phyloP scores from a whole-genome alignment of 2,113 vertebrate genomes.

The Lipophrys pholis region DNA sequence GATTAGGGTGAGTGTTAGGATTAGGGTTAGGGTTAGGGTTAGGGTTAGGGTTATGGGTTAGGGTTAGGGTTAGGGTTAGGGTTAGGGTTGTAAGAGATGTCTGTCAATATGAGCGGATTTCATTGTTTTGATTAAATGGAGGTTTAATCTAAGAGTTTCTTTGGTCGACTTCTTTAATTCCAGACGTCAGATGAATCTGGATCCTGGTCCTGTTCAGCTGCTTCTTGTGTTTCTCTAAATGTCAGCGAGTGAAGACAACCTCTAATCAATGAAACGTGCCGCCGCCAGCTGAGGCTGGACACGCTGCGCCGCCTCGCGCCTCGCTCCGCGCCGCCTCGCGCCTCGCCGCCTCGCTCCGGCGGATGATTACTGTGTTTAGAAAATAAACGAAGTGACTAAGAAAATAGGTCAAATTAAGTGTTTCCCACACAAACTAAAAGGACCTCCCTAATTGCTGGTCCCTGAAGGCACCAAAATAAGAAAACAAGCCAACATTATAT shows the following conservation, averaged over 20 bases:
- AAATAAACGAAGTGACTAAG: conserved; percentile 82
- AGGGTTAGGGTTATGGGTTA: too few species aligned
- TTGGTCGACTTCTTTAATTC: too few species aligned
- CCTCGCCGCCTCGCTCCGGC: conserved; percentile 58
- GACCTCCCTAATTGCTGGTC: conserved; percentile 76
- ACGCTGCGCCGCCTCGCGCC: conserved; percentile 53
- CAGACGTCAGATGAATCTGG: too few species aligned
- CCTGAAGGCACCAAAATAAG: conserved; percentile 59
- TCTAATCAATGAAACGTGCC: conserved; percentile 64
- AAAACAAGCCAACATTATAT: conserved; percentile 68
- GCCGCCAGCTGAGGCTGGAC: conserved; percentile 43
- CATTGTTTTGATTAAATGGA: too few species aligned
- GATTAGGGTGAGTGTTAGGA: too few species aligned
- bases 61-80: too few species aligned
- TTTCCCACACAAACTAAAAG: conserved; percentile 69
- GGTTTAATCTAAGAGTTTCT: too few species aligned
- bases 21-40: too few species aligned
- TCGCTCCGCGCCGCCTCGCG: too few species aligned
- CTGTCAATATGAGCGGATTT: too few species aligned
- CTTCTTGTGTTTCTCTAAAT: conserved; percentile 14
- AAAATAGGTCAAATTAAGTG: conserved; percentile 83
- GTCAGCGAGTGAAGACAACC: conserved; percentile 46
- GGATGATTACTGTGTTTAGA: conserved; percentile 79
- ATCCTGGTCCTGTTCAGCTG: too few species aligned
- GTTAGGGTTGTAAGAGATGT: too few species aligned